Evolutionary conservation across 1,140 invertebrate species (phyloP).

Genomic region (Drosophila lacertosa): DNA sequence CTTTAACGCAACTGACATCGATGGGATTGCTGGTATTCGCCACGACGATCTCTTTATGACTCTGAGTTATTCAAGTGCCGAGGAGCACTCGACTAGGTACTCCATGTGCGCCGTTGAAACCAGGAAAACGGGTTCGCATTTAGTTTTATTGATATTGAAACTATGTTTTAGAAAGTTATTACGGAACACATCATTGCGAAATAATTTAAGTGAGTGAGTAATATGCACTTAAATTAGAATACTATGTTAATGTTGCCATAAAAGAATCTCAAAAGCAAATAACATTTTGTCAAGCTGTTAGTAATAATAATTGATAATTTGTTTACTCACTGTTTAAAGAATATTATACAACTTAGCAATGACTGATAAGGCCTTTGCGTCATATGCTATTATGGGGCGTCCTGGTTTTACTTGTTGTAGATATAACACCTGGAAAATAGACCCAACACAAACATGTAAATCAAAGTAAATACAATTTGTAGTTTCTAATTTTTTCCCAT

Average conservation of each 20-base stretch:
- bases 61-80: conserved; percentile 29
- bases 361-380: no score
- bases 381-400: no score
- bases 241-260: not conserved
- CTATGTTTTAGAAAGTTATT: conserved; percentile 23
- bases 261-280: not conserved
- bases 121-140: conserved; percentile 31
- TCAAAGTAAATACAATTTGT: conserved; percentile 3
- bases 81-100: conserved; percentile 22
- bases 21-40: conserved; percentile 29
- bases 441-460: not conserved
- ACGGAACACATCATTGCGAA: not conserved
- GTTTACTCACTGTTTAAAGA: not conserved
- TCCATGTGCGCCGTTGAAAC: conserved; percentile 1
- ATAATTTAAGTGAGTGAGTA: not conserved
- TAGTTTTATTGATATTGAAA: conserved; percentile 22
- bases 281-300: not conserved
- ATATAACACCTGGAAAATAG: not conserved
- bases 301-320: not conserved
- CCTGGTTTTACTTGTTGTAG: no score
- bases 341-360: not conserved
- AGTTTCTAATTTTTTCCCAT: not conserved
- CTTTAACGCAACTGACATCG: conserved; percentile 31
- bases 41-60: conserved; percentile 27
- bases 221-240: not conserved